A percentile compares a stretch with the other conserved stretches of the same genome.
Conservation (phyloP, 2,888 invertebrate genomes). For the Trichacis sp. region DNA sequence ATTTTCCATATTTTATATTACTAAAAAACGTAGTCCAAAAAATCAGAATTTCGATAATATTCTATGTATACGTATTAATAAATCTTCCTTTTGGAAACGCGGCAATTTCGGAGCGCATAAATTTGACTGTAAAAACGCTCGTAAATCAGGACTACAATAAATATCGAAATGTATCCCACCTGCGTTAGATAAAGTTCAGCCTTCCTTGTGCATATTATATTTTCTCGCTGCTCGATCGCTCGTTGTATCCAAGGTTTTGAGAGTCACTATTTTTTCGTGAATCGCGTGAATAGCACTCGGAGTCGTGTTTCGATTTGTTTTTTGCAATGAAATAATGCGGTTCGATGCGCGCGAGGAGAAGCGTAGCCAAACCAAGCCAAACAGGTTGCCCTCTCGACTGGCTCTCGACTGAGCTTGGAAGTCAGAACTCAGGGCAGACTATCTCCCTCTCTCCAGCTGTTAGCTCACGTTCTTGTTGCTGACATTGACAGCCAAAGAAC, state of each 20-base stretch:
- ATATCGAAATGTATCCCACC: constrained; percentile 17
- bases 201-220: constrained; percentile 32
- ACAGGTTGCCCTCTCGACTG: constrained; percentile 20
- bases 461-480: constrained; percentile 6
- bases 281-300: not conserved
- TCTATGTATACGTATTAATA: too few species aligned
- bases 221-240: constrained; percentile 26
- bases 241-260: constrained; percentile 33
- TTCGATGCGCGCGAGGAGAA: not conserved
- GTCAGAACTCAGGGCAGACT: constrained; percentile 15
- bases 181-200: constrained; percentile 28
- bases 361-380: too few species aligned
- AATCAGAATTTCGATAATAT: too few species aligned
- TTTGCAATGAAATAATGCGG: not conserved
- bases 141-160: too few species aligned
- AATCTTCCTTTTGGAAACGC: too few species aligned
- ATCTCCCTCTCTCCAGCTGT: constrained; percentile 7
- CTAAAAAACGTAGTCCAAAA: too few species aligned
- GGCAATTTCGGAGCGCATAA: too few species aligned
- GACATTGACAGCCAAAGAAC: constrained; percentile 9
- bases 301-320: not conserved
- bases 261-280: not conserved
- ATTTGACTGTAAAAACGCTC: not conserved
- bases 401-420: constrained; percentile 8
- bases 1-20: too few species aligned